Evolutionary conservation across 2,888 invertebrate genomes (phyloP).

Genomic region (Anagyrus pseudococci): DNA sequence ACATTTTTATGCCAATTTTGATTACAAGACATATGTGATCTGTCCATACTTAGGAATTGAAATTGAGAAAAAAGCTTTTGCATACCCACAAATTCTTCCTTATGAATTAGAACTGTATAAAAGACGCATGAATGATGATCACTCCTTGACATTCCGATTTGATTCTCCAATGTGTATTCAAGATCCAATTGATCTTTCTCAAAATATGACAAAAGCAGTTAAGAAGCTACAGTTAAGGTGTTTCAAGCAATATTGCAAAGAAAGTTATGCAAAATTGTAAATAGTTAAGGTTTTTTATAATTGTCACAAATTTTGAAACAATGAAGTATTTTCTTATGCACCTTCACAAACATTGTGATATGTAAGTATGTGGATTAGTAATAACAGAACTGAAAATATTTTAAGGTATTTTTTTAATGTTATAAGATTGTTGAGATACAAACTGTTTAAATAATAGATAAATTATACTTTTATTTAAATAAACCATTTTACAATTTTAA

Average conservation of each 20-base stretch:
- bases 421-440: no score
- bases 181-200: slow-evolving; percentile 69
- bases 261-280: no score
- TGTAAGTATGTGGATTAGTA: no score
- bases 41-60: slow-evolving; percentile 63
- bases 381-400: no score
- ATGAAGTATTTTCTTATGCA: no score
- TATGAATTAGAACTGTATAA: slow-evolving; percentile 39
- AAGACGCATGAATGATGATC: slow-evolving; percentile 10
- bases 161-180: slow-evolving; percentile 65
- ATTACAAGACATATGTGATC: slow-evolving; percentile 56
- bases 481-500: no score
- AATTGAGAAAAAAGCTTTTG: slow-evolving; percentile 59
- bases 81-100: slow-evolving; percentile 42
- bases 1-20: slow-evolving; percentile 58
- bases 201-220: slow-evolving; percentile 66
- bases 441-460: no score
- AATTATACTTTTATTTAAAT: no score
- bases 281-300: no score
- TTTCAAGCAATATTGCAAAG: slow-evolving; percentile 35
- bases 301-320: no score
- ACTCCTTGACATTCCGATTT: slow-evolving; percentile 54
- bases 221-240: slow-evolving; percentile 31
- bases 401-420: no score
- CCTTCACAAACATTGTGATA: no score